Percentiles rank a stretch among this genome's conserved stretches.
Conservation (phyloP, 2,888 invertebrate genomes). For the Hirtodrosophila cameraria region DNA sequence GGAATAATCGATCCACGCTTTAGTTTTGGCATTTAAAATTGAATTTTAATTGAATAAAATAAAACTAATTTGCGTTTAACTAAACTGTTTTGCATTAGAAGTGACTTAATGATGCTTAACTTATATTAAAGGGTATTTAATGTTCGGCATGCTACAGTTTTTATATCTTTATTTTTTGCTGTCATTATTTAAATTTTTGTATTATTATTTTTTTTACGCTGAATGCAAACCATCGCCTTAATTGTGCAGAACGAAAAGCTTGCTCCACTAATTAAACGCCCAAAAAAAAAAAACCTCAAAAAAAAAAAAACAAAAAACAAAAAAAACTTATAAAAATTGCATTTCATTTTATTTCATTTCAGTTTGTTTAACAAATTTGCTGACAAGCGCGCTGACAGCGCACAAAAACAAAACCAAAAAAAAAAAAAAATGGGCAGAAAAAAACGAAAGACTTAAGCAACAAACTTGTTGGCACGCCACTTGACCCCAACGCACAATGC, state of each 20-base stretch:
- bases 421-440: constrained; percentile 12
- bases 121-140: constrained; percentile 22
- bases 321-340: constrained; percentile 30
- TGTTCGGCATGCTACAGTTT: not conserved
- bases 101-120: too few relatives aligned
- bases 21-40: too few relatives aligned
- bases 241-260: constrained; percentile 69
- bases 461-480: constrained; percentile 65
- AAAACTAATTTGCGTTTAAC: too few relatives aligned
- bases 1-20: too few relatives aligned
- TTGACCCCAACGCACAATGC: constrained; percentile 67
- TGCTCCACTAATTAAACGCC: constrained; percentile 73
- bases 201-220: constrained; percentile 36
- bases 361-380: constrained; percentile 76
- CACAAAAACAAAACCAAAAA: constrained; percentile 33
- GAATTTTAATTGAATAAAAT: too few relatives aligned
- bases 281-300: constrained; percentile 15
- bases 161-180: constrained; percentile 4
- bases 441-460: constrained; percentile 72
- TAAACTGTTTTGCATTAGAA: too few relatives aligned
- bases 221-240: constrained; percentile 72
- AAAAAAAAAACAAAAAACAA: constrained; percentile 4
- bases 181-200: constrained; percentile 9
- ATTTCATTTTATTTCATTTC: constrained; percentile 66
- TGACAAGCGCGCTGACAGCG: constrained; percentile 74